A percentile compares a stretch with the other conserved stretches of the same genome.
phyloP scores from a whole-genome alignment of 2,113 vertebrate species.

The Oncorhynchus clarkii region DNA sequence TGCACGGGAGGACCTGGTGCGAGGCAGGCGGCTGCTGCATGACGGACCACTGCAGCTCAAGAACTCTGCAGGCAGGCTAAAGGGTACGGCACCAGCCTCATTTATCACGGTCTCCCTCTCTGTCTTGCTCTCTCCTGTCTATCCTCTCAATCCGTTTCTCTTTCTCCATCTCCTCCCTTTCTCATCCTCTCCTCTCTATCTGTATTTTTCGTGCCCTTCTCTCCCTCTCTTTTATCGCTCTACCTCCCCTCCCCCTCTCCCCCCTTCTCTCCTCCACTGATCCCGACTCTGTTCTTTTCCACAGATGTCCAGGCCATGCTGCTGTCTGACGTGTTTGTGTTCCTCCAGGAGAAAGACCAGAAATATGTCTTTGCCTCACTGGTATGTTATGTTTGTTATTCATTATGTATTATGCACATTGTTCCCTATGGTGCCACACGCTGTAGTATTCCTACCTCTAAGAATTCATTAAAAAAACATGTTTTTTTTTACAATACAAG shows the following conservation, averaged over 20 bases:
- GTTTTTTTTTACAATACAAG: too few species aligned
- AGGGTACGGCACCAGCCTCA: slow-evolving; percentile 71
- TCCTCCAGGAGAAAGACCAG: slow-evolving; percentile 96
- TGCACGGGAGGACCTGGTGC: slow-evolving; percentile 85
- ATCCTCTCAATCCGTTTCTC: not conserved
- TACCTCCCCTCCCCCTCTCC: not conserved
- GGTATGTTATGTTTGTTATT: slow-evolving; percentile 69
- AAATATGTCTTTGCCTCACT: slow-evolving; percentile 89
- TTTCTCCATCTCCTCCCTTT: not conserved
- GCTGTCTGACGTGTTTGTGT: slow-evolving; percentile 86
- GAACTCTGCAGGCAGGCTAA: slow-evolving; percentile 77
- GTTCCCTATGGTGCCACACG: not conserved
- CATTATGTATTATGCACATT: not conserved
- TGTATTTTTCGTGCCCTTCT: not conserved
- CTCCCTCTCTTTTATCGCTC: not conserved
- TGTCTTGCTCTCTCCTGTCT: too few species aligned
- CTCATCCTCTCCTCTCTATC: not conserved
- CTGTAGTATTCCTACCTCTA: not conserved
- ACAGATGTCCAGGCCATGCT: slow-evolving; percentile 90
- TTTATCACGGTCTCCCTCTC: too few species aligned
- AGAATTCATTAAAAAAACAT: too few species aligned
- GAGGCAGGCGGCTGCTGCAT: slow-evolving; percentile 81
- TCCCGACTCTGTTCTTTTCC: not conserved
- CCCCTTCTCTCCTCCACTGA: not conserved
- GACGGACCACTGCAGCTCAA: slow-evolving; percentile 85